A percentile compares a stretch with the other conserved stretches of the same genome.
Conservation (phyloP, 2,888 invertebrate genomes). For the Drosophila emarginata region DNA sequence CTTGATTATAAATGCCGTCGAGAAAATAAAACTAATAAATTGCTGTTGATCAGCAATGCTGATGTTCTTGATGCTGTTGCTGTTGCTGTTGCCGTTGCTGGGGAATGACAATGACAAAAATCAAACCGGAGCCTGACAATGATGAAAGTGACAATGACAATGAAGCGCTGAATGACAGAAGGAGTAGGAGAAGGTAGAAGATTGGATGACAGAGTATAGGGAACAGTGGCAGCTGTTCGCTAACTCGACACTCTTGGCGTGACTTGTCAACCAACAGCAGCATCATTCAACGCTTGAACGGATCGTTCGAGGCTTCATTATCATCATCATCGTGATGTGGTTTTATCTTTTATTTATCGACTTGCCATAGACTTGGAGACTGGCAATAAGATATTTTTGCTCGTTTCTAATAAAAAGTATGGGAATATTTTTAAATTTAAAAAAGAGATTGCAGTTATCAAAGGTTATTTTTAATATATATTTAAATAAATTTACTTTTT, state of each 20-base stretch:
- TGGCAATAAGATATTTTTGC: background rate
- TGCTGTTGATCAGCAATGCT: constrained; percentile 58
- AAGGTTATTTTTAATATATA: no score
- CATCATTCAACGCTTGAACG: constrained; percentile 44
- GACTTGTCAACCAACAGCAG: constrained; percentile 63
- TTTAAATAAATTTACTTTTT: no score
- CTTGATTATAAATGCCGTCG: constrained; percentile 62
- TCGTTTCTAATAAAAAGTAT: background rate
- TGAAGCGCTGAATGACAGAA: constrained; percentile 52
- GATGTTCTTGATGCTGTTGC: constrained; percentile 24
- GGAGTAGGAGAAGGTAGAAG: constrained; percentile 37
- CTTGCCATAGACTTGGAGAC: constrained; percentile 17
- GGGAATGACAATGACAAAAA: constrained; percentile 66
- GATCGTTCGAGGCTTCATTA: constrained; percentile 17
- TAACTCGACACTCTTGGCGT: constrained; percentile 55
- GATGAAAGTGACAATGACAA: constrained; percentile 69
- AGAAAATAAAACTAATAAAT: constrained; percentile 73
- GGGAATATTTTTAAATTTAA: background rate
- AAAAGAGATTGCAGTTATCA: no score
- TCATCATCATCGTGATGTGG: constrained; percentile 37
- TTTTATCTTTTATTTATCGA: constrained; percentile 41
- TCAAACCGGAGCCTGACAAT: constrained; percentile 62
- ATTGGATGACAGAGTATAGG: constrained; percentile 5
- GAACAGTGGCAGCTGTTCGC: constrained; percentile 49
- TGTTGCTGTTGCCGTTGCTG: background rate